Conservation (phyloP, 1,140 invertebrate genomes). For the Triops longicaudatus region DNA sequence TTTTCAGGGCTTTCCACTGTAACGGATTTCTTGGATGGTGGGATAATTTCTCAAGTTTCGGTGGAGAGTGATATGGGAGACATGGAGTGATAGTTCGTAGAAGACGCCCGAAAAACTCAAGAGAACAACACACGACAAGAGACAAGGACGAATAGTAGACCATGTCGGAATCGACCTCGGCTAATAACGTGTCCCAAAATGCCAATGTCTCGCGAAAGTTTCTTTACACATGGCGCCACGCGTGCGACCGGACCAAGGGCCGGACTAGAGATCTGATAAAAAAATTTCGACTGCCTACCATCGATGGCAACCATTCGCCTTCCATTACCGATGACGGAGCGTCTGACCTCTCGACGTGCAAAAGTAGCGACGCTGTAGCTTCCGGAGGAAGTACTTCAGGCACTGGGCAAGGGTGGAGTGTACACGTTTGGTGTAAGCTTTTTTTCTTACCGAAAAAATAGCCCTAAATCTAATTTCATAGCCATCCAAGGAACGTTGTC, state of each 20-base stretch:
- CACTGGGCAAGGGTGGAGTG: slow-evolving; percentile 48
- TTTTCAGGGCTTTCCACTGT: too few relatives aligned
- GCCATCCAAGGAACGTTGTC: too few relatives aligned
- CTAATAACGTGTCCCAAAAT: slow-evolving; percentile 37
- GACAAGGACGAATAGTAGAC: neutral
- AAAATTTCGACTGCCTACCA: slow-evolving; percentile 48
- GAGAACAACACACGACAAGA: neutral
- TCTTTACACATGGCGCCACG: slow-evolving; percentile 57
- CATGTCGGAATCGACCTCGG: neutral
- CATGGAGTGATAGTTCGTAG: neutral
- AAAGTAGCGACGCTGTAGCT: slow-evolving; percentile 10
- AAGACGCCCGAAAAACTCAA: neutral
- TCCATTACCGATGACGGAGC: neutral
- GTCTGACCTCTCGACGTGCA: neutral
- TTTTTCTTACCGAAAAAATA: neutral
- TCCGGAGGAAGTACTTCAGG: neutral
- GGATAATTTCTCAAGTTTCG: too few relatives aligned
- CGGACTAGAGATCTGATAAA: slow-evolving; percentile 57
- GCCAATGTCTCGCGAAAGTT: slow-evolving; percentile 45
- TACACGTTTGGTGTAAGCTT: slow-evolving; percentile 58
- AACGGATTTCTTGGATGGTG: too few relatives aligned
- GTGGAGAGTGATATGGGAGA: too few relatives aligned
- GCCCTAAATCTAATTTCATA: too few relatives aligned
- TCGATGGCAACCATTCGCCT: slow-evolving; percentile 2
- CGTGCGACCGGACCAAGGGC: slow-evolving; percentile 58